A percentile compares a stretch with the other conserved stretches of the same genome.
These are phyloP conservation scores for Drosophila virilis DNA, from an alignment of 1,140 invertebrate genomes.

Conservation along the genomic window DNA sequence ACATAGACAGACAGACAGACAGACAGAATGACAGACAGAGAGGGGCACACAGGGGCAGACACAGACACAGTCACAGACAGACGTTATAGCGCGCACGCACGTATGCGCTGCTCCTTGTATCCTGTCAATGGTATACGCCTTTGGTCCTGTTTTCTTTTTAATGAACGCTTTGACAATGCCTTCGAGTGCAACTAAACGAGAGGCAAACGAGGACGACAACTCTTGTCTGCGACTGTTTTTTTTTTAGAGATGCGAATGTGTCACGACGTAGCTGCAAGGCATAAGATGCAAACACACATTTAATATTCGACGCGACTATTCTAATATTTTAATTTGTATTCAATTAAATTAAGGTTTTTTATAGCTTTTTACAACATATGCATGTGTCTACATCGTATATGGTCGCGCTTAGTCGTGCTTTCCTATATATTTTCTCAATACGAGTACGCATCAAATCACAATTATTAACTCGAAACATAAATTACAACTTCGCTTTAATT, in stretches of 20 bases:
- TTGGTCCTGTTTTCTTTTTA: conserved; percentile 55
- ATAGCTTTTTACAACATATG: no score
- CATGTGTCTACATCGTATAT: no score
- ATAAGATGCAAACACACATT: neutral
- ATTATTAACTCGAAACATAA: no score
- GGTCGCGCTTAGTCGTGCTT: no score
- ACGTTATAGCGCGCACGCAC: conserved; percentile 33
- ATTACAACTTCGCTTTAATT: no score
- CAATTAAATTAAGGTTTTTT: no score
- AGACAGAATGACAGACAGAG: neutral
- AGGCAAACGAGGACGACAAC: conserved; percentile 44
- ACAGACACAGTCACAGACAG: conserved; percentile 24
- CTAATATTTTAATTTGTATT: no score
- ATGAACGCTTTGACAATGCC: conserved; percentile 76
- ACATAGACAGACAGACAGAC: neutral
- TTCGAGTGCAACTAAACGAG: conserved; percentile 68
- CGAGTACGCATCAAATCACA: no score
- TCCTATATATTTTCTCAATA: no score
- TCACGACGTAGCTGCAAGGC: neutral
- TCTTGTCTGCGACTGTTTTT: conserved; percentile 31
- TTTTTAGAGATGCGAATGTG: conserved; percentile 3
- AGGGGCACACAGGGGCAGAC: conserved; percentile 1
- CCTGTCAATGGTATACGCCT: conserved; percentile 33
- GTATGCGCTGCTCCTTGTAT: conserved; percentile 31
- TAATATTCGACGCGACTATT: neutral